These are phyloP conservation scores for Drosophila kanapiae DNA, from an alignment of 1,140 invertebrate genomes.

Conservation along the genomic window DNA sequence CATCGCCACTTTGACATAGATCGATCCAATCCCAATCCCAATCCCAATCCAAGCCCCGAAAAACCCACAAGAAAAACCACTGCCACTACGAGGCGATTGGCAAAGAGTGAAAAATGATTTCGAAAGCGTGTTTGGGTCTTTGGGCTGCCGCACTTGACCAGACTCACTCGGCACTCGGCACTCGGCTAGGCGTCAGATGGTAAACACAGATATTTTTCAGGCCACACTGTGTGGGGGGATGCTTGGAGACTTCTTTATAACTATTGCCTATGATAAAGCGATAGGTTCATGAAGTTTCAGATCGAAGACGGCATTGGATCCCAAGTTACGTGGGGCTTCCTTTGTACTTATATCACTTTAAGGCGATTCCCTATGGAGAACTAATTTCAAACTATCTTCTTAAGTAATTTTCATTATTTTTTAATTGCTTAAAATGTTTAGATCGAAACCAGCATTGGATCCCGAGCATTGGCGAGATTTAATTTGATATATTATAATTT, in stretches of 20 bases:
- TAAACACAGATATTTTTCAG: background rate
- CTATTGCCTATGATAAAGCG: background rate
- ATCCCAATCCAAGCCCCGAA: slow-evolving; percentile 6
- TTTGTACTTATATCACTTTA: too few relatives aligned
- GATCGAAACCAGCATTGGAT: background rate
- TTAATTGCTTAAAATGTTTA: background rate
- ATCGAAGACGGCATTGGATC: background rate
- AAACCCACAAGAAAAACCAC: slow-evolving; percentile 35
- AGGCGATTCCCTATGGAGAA: background rate
- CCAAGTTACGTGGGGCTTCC: background rate
- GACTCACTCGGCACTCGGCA: background rate
- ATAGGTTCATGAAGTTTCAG: background rate
- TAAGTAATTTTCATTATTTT: too few relatives aligned
- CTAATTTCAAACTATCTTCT: background rate
- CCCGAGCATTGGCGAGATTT: background rate
- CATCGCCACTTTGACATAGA: slow-evolving; percentile 47
- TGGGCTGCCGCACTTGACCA: slow-evolving; percentile 15
- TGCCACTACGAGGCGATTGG: slow-evolving; percentile 26
- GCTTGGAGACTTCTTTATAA: background rate
- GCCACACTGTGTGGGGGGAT: background rate
- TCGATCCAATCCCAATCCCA: slow-evolving; percentile 39
- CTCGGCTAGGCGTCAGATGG: slow-evolving; percentile 9
- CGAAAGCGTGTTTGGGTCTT: slow-evolving; percentile 23
- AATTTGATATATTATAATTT: too few relatives aligned
- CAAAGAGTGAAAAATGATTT: slow-evolving; percentile 48